Evolutionary conservation across 2,113 vertebrate species (phyloP).

Genomic region (Mandrillus leucophaeus): DNA sequence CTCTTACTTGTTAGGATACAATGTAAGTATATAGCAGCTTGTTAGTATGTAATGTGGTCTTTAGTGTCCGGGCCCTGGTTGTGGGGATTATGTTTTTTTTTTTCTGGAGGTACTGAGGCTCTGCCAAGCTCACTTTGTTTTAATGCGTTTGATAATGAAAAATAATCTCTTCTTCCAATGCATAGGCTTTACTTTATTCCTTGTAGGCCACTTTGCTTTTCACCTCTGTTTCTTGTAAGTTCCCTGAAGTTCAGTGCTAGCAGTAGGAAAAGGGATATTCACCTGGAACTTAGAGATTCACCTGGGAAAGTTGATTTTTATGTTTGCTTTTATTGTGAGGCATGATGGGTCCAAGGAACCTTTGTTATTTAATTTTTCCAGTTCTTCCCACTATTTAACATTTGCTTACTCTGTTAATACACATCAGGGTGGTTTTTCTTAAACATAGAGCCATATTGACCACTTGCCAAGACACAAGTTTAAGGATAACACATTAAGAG

Average conservation of each 20-base stretch:
- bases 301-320: constrained; percentile 40
- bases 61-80: neutral
- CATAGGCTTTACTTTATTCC: constrained; percentile 71
- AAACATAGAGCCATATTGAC: neutral
- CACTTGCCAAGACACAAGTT: neutral
- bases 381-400: neutral
- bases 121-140: constrained; percentile 63
- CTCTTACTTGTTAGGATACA: neutral
- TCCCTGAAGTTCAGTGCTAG: neutral
- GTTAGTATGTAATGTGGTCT: neutral
- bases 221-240: constrained; percentile 65
- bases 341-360: neutral
- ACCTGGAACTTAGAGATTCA: neutral
- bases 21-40: neutral
- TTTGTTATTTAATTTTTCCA: constrained; percentile 8
- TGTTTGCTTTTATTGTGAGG: constrained; percentile 38
- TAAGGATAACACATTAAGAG: constrained; percentile 11
- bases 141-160: constrained; percentile 58
- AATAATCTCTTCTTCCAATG: constrained; percentile 57
- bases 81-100: neutral
- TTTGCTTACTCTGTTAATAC: constrained; percentile 37
- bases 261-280: neutral
- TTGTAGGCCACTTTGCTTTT: constrained; percentile 69
- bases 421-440: neutral
- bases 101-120: neutral